Evolutionary conservation across 2,797 vertebrate species (phyloP).

Genomic region (Neoniphon sammara): DNA sequence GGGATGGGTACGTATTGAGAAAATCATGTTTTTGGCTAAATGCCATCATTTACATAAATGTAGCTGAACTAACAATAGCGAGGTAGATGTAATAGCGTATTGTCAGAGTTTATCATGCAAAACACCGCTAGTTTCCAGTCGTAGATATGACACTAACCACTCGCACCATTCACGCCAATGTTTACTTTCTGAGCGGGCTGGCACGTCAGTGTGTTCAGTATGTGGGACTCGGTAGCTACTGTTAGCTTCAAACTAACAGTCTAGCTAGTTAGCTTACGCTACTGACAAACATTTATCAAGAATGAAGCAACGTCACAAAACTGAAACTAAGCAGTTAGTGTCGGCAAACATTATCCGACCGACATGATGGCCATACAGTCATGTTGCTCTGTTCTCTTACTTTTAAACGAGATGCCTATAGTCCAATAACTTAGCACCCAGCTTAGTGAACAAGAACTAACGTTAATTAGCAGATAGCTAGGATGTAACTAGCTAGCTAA

Average conservation of each 20-base stretch:
- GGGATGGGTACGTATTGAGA: too few relatives aligned
- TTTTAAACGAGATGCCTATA: background rate
- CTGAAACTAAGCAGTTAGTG: background rate
- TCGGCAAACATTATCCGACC: background rate
- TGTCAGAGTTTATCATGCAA: background rate
- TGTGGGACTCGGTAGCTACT: background rate
- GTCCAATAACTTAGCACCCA: constrained; percentile 1
- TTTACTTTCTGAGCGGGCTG: constrained; percentile 62
- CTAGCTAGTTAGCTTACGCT: background rate
- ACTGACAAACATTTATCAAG: background rate
- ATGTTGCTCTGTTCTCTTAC: background rate
- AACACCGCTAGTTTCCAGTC: background rate
- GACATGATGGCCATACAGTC: background rate
- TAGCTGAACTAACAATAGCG: too few relatives aligned
- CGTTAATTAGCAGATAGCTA: constrained; percentile 50
- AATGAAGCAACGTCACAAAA: background rate
- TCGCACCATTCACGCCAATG: constrained; percentile 15
- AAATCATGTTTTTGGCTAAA: too few relatives aligned
- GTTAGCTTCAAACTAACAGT: too few relatives aligned
- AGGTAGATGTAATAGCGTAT: background rate
- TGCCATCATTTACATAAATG: too few relatives aligned
- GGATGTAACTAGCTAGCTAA: constrained; percentile 21
- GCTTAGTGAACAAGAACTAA: background rate
- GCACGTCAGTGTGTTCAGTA: background rate
- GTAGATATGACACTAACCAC: background rate